phyloP scores from a whole-genome alignment of 2,113 vertebrate species.

The Neolamprologus cancellatus region DNA sequence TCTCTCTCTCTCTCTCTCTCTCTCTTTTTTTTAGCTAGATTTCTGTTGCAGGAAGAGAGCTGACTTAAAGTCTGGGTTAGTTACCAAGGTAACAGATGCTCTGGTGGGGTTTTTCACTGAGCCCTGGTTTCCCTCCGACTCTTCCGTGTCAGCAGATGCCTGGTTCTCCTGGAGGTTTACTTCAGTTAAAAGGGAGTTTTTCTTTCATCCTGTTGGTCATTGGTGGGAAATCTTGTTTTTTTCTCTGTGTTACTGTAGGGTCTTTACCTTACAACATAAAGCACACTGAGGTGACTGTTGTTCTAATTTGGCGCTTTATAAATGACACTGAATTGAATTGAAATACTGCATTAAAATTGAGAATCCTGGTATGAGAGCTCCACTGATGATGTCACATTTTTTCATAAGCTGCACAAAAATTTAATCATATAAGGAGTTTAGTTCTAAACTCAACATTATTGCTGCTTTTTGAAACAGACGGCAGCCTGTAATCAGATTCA shows the following conservation, averaged over 20 bases:
- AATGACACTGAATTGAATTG: not conserved
- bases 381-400: not conserved
- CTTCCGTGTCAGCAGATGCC: not conserved
- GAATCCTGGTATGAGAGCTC: not conserved
- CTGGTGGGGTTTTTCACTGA: not conserved
- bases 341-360: not conserved
- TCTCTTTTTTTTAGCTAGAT: not conserved
- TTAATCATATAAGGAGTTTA: not conserved
- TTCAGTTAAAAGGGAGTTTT: not conserved
- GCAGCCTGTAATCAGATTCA: not conserved
- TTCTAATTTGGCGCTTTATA: not conserved
- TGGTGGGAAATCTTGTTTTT: not conserved
- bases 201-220: not conserved
- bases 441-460: not conserved
- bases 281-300: not conserved
- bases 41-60: not conserved
- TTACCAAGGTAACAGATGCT: not conserved
- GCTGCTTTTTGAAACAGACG: not conserved
- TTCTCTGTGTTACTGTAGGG: not conserved
- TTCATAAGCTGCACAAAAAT: not conserved
- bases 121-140: not conserved
- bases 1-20: rapidly evolving
- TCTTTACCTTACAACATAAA: not conserved
- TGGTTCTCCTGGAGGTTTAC: not conserved
- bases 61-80: not conserved